Percentiles rank a stretch among this genome's conserved stretches.
Evolutionary conservation across 2,888 invertebrate genomes (phyloP).

Genomic region (Oscheius onirici): DNA sequence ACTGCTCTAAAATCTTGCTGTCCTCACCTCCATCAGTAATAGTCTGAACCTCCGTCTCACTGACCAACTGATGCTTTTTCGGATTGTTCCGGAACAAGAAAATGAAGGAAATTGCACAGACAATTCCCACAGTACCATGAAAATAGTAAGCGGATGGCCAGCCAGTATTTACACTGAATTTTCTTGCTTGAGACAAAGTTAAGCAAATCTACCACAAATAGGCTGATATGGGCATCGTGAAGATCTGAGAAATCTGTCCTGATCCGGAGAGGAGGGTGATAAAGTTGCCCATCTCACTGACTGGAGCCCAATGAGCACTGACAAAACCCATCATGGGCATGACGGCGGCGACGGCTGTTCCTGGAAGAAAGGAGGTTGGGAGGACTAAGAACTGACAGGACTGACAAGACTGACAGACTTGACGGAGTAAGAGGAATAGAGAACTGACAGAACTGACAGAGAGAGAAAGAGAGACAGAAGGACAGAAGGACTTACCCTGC

Average conservation of each 20-base stretch:
- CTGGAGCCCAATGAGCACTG: constrained; percentile 53
- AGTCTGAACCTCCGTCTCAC: constrained; percentile 35
- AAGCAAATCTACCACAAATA: constrained; percentile 57
- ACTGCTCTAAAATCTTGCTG: too few species aligned
- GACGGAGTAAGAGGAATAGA: too few species aligned
- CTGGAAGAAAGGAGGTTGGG: constrained; percentile 41
- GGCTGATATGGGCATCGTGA: constrained; percentile 59
- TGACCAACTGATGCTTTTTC: constrained; percentile 43
- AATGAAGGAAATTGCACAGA: constrained; percentile 41
- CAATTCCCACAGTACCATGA: constrained; percentile 41
- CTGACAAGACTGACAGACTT: too few species aligned
- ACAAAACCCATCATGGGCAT: constrained; percentile 57
- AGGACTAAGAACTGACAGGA: too few species aligned
- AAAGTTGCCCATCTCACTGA: constrained; percentile 58
- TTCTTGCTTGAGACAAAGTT: too few species aligned
- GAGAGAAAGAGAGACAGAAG: background rate
- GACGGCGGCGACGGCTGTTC: constrained; percentile 46
- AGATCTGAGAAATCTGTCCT: constrained; percentile 56
- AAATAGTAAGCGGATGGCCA: constrained; percentile 53
- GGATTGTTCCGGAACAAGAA: constrained; percentile 51
- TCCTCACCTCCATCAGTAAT: constrained; percentile 45
- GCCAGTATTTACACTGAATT: constrained; percentile 41
- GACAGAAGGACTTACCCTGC: constrained; percentile 5
- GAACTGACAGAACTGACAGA: too few species aligned
- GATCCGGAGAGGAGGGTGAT: constrained; percentile 51